phyloP scores from a whole-genome alignment of 1,140 invertebrate genomes.

The Cheumatopsyche charites region DNA sequence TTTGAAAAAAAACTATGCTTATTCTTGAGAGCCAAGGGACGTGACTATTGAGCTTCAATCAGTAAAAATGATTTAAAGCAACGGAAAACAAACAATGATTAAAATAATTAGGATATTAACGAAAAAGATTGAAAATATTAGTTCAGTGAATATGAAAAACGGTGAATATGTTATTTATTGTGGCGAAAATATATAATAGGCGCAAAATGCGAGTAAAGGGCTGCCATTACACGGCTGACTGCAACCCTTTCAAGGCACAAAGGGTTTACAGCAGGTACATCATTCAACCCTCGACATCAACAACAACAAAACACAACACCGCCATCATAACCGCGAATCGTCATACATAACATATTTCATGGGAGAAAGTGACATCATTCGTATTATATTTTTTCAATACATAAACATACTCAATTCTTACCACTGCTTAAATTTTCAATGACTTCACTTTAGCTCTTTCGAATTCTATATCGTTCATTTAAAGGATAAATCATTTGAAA shows the following conservation, averaged over 20 bases:
- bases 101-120: no score
- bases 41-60: no score
- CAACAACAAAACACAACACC: conserved; percentile 17
- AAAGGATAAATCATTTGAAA: no score
- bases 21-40: no score
- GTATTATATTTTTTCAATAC: no score
- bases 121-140: neutral
- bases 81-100: no score
- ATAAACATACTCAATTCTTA: no score
- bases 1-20: no score
- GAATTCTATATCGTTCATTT: no score
- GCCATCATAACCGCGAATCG: conserved; percentile 3
- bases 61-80: no score
- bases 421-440: no score
- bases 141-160: neutral
- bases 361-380: neutral
- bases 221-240: conserved; percentile 41
- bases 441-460: no score
- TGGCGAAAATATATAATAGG: conserved; percentile 14
- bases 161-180: conserved; percentile 16
- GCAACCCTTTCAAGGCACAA: conserved; percentile 44
- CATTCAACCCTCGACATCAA: conserved; percentile 8
- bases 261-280: conserved; percentile 21
- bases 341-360: neutral
- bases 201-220: conserved; percentile 31